Base-by-base conservation (phyloP, 2,797 vertebrate genomes). In the Vultur gryphus region DNA sequence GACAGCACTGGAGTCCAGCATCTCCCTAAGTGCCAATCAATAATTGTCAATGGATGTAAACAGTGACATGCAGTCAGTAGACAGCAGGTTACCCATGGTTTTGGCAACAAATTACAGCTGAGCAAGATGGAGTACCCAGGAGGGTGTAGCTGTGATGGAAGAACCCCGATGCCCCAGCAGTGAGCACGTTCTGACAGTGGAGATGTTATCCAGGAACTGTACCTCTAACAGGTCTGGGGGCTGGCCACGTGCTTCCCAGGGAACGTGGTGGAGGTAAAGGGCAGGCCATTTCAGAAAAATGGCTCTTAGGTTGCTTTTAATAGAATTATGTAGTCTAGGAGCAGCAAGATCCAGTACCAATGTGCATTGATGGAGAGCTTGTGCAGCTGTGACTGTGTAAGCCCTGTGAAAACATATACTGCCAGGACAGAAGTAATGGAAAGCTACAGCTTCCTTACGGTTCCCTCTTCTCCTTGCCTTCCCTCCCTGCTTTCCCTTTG, bases 401-500 rank as follows among this genome's bases (percentile, higher is more conserved):
- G 48, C 16, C 29, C 5, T 49, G 18, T 71, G 39, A 41, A 67
- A 58, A 31, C 5, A 14, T 4, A 24, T 20, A 43, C 10, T 1
- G 1, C 16, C 0, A 0, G 33, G 11, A 57, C 8, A 75, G 75
- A 67, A 51, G 18, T 10, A 72, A 41, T 31, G 17, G 55, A 52
- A n/a, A 84, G 23, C 41, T 90, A 52, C 33, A 28, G 20, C n/a
- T 94, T 83, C 69, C 39, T 77, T 58, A n/a, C 1, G 1, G 21
- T 41, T 83, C 35, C 55, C 46, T 55, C 46, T 71, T 65, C n/a
- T 90, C 35, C 7, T 77, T 90, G 64, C 29, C n/a, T 87, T 79
- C 41, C 29, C n/a, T 62, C 23, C 10, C 4, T 0, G 0, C 12
- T 70, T 66, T 73, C 11, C 18, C 20, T 61, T 67, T 55, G 21